These are phyloP conservation scores for Melinaea marsaeus DNA, from an alignment of 2,888 invertebrate genomes.

Conservation along the genomic window DNA sequence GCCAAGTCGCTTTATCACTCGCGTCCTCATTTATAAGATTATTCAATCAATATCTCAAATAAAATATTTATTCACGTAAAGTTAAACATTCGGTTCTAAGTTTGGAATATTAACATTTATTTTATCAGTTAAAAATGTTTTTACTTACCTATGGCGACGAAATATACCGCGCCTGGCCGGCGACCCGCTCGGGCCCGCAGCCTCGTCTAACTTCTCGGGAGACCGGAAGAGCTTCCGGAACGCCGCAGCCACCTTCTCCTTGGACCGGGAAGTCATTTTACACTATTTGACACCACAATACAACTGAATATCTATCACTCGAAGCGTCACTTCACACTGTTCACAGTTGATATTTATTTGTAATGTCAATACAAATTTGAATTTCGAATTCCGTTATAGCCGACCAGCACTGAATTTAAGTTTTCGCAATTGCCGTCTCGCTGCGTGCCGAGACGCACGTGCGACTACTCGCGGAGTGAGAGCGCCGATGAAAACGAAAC, in stretches of 20 bases:
- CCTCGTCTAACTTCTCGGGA: conserved; percentile 83
- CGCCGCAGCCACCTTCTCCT: conserved; percentile 89
- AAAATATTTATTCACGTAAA: not conserved
- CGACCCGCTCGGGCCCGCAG: conserved; percentile 79
- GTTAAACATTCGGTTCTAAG: too few relatives aligned
- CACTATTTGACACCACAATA: conserved; percentile 39
- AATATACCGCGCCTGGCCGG: conserved; percentile 78
- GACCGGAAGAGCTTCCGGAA: conserved; percentile 87
- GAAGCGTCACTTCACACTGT: conserved; percentile 38
- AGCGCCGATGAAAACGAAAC: conserved; percentile 64
- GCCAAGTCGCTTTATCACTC: too few relatives aligned
- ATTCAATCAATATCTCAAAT: conserved; percentile 1
- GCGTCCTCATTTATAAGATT: not conserved
- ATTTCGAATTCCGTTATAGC: conserved; percentile 37
- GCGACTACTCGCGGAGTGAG: conserved; percentile 55
- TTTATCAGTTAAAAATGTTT: too few relatives aligned
- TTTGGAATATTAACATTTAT: too few relatives aligned
- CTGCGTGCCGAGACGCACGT: conserved; percentile 50
- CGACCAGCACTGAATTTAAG: conserved; percentile 10
- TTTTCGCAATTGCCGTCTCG: conserved; percentile 41
- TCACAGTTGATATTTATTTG: conserved; percentile 31
- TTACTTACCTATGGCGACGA: conserved; percentile 64
- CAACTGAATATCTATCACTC: conserved; percentile 4
- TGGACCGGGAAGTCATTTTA: conserved; percentile 86
- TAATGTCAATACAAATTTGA: conserved; percentile 53